These are phyloP conservation scores for Cepphus grylle DNA, from an alignment of 2,113 vertebrate genomes.

Conservation along the genomic window DNA sequence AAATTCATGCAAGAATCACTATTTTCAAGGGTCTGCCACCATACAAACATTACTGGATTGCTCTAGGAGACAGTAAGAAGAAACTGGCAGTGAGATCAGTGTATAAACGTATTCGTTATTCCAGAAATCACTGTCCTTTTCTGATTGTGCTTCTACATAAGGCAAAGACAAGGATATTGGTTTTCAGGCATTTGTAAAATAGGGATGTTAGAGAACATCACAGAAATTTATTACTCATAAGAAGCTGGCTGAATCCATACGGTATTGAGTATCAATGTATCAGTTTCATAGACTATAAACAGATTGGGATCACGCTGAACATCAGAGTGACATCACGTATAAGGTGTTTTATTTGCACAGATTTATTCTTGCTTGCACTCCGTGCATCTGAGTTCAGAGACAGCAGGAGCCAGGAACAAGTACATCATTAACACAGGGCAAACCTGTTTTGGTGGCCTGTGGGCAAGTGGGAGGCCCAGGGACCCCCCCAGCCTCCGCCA, in stretches of 20 bases:
- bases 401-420: not conserved
- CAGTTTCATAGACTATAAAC: conserved; percentile 9
- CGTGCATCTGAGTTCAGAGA: not conserved
- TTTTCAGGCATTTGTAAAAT: not conserved
- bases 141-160: not conserved
- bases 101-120: not conserved
- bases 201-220: not conserved
- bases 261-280: not conserved
- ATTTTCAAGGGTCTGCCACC: not conserved
- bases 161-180: not conserved
- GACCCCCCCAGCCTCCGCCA: not conserved
- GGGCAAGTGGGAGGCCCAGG: not conserved
- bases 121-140: not conserved
- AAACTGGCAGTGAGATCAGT: not conserved
- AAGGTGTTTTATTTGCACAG: not conserved
- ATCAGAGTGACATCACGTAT: not conserved
- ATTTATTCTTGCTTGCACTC: not conserved
- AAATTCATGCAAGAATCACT: not conserved
- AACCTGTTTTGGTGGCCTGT: not conserved
- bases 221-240: not conserved
- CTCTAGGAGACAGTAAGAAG: not conserved
- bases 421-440: not conserved
- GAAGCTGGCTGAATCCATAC: not conserved
- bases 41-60: not conserved
- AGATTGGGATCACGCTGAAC: not conserved